Evolutionary conservation across 1,140 invertebrate genomes (phyloP).

Genomic region (Spodoptera frugiperda): DNA sequence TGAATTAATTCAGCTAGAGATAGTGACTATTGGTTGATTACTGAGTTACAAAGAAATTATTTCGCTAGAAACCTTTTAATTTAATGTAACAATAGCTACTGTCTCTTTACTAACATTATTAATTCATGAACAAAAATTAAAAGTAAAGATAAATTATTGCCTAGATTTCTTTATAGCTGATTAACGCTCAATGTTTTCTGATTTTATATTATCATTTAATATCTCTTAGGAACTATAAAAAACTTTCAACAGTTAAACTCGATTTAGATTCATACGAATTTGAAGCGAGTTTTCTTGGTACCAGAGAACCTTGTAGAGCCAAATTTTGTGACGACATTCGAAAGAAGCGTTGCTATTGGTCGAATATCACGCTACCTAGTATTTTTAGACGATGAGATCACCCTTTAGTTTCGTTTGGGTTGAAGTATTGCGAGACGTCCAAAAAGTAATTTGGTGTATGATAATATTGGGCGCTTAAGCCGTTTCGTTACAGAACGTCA

Average conservation of each 20-base stretch:
- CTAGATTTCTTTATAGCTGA: no score
- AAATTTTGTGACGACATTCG: conserved; percentile 65
- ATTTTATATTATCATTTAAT: no score
- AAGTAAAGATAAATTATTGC: no score
- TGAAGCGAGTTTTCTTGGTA: conserved; percentile 28
- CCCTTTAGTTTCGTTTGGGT: conserved; percentile 69
- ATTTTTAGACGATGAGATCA: conserved; percentile 79
- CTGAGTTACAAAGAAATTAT: no score
- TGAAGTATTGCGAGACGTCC: conserved; percentile 57
- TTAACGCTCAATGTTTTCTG: no score
- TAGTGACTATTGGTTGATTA: no score
- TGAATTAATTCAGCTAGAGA: no score
- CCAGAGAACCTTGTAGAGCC: background rate
- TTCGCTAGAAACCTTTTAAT: no score
- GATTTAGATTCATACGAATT: background rate
- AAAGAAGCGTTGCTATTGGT: conserved; percentile 66
- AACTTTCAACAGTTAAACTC: background rate
- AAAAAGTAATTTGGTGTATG: conserved; percentile 67
- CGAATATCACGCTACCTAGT: conserved; percentile 72
- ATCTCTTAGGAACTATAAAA: no score
- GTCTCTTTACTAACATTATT: no score
- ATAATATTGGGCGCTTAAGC: conserved; percentile 72
- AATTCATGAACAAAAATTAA: no score
- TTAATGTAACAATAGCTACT: no score
- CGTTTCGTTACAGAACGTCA: conserved; percentile 60